A percentile compares a stretch with the other conserved stretches of the same genome.
Evolutionary conservation across 1,140 invertebrate genomes (phyloP).

Genomic region (Chironomus striatipennis): DNA sequence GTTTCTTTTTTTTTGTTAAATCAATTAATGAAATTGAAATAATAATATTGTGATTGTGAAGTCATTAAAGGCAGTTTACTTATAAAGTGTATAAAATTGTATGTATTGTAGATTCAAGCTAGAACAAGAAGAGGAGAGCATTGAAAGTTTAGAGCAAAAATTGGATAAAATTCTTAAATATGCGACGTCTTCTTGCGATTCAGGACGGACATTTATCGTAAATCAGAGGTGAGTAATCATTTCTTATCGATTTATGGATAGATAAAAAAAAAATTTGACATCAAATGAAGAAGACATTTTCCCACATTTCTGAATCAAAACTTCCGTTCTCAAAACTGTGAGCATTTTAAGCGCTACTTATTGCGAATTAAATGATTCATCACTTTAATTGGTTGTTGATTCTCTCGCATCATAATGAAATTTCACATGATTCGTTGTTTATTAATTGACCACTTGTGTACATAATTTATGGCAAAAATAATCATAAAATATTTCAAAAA

Average conservation of each 20-base stretch:
- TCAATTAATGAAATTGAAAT: conserved; percentile 1
- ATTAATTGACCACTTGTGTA: background rate
- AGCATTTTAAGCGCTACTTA: background rate
- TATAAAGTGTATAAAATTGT: background rate
- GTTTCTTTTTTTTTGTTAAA: background rate
- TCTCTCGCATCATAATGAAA: background rate
- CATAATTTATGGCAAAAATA: background rate
- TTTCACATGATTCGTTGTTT: background rate
- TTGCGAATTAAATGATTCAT: background rate
- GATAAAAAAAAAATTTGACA: background rate
- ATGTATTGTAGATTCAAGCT: conserved; percentile 40
- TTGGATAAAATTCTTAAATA: conserved; percentile 83
- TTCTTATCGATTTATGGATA: background rate
- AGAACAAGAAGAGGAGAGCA: conserved; percentile 73
- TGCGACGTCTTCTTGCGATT: conserved; percentile 75
- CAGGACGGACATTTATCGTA: conserved; percentile 76
- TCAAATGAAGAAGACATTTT: background rate
- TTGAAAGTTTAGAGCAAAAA: conserved; percentile 77
- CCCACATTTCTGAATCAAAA: background rate
- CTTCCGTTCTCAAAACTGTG: background rate
- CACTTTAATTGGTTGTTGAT: background rate
- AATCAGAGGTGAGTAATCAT: conserved; percentile 62
- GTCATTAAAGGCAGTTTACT: background rate
- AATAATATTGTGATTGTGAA: background rate
- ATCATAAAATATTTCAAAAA: no score